Evolutionary conservation across 1,140 invertebrate species (phyloP), one percentile per base, ranked within the genome.

Genomic region (Nephila pilipes): DNA sequence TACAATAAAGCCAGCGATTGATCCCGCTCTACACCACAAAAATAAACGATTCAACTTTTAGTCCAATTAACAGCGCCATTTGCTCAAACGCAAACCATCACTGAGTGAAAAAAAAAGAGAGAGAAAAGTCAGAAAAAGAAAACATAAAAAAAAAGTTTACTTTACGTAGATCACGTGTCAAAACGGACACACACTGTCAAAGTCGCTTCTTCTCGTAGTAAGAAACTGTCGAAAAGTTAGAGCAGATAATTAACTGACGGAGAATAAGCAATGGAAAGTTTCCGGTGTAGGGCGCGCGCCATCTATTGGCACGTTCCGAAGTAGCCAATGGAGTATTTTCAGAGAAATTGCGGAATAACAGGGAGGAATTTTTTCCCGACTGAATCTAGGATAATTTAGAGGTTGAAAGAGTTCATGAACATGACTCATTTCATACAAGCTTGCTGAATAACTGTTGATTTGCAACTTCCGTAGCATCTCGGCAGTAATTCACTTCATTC

Each of bases 161-260:
- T 81, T 81, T 81, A 81, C 46, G 79, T n/a, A 81, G 46, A 54
- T 81, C 79, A 81, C 79, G 79, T 81, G 79, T 81, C 79, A 25
- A 81, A 81, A 46, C 22, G 79, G 79, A 81, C 79, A 81, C 79
- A 46, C 36, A 25, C 79, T 81, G 79, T 81, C 79, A 81, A 29
- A 81, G 79, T n/a, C 38, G 18, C 79, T 46, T 20, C 36, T 54
- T 18, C 36, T 16, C 22, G 36, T 46, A 46, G 79, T 81, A 81
- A 81, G 79, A 81, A 81, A 81, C 79, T 81, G 79, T n/a, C 79
- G 46, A 81, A 81, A 81, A 46, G 20, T 29, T 18, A 8, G 79
- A 81, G 16, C 65, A 75, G 25, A n/a, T 81, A 81, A 81, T 81
- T 81, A 81, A 75, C 57, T 58, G 14, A 12, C 8, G 22, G 36